Percentiles rank a stretch among this genome's conserved stretches.
These are phyloP conservation scores for Ochotona princeps DNA, from an alignment of 2,113 vertebrate species.

Conservation along the genomic window DNA sequence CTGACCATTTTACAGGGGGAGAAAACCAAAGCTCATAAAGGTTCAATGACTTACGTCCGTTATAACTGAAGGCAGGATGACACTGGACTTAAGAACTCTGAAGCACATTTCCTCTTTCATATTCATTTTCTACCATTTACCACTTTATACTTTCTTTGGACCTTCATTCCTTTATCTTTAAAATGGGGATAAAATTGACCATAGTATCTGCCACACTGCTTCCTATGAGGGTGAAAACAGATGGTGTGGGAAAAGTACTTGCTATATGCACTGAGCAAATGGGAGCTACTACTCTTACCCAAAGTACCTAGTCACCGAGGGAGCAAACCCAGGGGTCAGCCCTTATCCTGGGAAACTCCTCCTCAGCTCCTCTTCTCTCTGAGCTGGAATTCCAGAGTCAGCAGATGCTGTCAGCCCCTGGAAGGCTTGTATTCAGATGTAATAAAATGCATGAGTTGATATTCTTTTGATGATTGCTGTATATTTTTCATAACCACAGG, in stretches of 20 bases:
- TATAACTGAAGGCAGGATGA: not conserved
- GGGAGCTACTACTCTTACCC: not conserved
- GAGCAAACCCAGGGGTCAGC: not conserved
- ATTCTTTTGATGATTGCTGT: constrained; percentile 36
- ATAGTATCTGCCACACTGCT: not conserved
- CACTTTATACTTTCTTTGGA: constrained; percentile 23
- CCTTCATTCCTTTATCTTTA: constrained; percentile 40
- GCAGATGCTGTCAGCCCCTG: not conserved
- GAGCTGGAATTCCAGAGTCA: constrained; percentile 23
- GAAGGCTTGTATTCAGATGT: not conserved
- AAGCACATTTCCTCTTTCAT: not conserved
- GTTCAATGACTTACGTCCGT: not conserved
- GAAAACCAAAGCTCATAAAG: constrained; percentile 13
- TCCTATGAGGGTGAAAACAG: constrained; percentile 10
- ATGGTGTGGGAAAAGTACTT: not conserved
- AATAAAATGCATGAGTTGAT: not conserved
- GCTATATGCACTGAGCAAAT: not conserved
- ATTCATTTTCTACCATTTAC: constrained; percentile 18
- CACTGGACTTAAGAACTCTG: not conserved
- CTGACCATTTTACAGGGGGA: constrained; percentile 15
- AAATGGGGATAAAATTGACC: not conserved
- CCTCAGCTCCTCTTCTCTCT: not conserved
- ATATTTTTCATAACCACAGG: constrained; percentile 26
- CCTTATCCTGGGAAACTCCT: constrained; percentile 1
- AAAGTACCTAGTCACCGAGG: not conserved